Base-by-base conservation (phyloP, 2,113 vertebrate genomes). In the Mustela lutreola region DNA sequence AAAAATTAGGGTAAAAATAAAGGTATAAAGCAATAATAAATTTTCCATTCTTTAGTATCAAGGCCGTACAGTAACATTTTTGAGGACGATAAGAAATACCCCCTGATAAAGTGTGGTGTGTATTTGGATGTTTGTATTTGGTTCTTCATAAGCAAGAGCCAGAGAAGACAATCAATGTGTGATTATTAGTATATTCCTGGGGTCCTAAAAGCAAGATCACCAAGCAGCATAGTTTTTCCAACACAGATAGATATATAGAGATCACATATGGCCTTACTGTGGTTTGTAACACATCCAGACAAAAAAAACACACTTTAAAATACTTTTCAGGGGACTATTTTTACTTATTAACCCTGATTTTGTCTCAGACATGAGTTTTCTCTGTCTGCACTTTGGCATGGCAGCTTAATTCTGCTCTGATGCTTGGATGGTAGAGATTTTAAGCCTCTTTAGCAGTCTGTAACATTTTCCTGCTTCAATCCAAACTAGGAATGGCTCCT, bases 401-500 rank as follows among this genome's bases (percentile, higher is more conserved):
- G 21, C 73, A 70, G 31, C 22, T 33, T 70, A 86, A 86, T 89
- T 91, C 93, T 89, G 6, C 11, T 95, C 65, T 33, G 19, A 81
- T 63, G 11, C 26, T 5, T 92, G 31, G 4, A 85, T 92, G 22
- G n/a, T 85, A 84, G 16, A 21, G 65, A 65, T 82, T 95, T 96
- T 81, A 92, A 91, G 5, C 15, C 26, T 85, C 39, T 50, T 60
- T 31, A 80, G n/a, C 11, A 89, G 33, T 84, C 28, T 81, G 24
- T 15, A 80, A 91, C 19, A 36, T 83, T 39, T 89, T 65, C 9
- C 86, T 65, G 31, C 81, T 67, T 75, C 14, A 83, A 70, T 93
- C 28, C 28, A 95, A 93, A 83, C 22, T 63, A 19, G 21, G 83
- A 97, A 73, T 83, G 19, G 42, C 50, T 93, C 22, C 53, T 86